phyloP scores from a whole-genome alignment of 2,797 vertebrate genomes.

The Lepidocolaptes lacrymiger region DNA sequence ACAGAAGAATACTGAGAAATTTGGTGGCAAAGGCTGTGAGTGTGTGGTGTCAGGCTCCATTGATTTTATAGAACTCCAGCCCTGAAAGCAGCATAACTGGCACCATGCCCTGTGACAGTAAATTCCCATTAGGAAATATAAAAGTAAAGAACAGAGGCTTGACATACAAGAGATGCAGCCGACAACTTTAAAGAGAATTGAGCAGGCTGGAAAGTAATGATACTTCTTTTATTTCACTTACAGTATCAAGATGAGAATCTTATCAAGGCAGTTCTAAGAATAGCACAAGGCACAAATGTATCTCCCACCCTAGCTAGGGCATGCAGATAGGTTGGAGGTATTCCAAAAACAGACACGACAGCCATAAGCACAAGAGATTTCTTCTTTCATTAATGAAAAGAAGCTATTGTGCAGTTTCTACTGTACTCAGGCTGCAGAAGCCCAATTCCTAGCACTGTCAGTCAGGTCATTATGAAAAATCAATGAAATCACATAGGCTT shows the following conservation, averaged over 20 bases:
- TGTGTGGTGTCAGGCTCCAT: not conserved
- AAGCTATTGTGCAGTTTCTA: constrained; percentile 56
- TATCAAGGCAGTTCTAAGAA: constrained; percentile 26
- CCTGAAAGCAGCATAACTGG: not conserved
- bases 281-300: constrained; percentile 9
- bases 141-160: not conserved
- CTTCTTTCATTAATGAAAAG: constrained; percentile 66
- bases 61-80: not conserved
- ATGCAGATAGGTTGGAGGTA: constrained; percentile 24
- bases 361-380: constrained; percentile 67
- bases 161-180: not conserved
- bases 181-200: not conserved
- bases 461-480: constrained; percentile 16
- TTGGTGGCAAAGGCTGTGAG: not conserved
- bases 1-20: not conserved
- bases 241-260: not conserved
- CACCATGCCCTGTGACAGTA: not conserved
- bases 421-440: constrained; percentile 44
- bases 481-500: constrained; percentile 49
- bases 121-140: not conserved
- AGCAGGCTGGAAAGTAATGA: not conserved
- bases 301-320: constrained; percentile 8
- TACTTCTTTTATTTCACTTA: constrained; percentile 23
- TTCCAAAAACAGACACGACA: constrained; percentile 34
- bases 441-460: constrained; percentile 59